phyloP scores from a whole-genome alignment of 2,888 invertebrate genomes.

The Stegophylla sp. region DNA sequence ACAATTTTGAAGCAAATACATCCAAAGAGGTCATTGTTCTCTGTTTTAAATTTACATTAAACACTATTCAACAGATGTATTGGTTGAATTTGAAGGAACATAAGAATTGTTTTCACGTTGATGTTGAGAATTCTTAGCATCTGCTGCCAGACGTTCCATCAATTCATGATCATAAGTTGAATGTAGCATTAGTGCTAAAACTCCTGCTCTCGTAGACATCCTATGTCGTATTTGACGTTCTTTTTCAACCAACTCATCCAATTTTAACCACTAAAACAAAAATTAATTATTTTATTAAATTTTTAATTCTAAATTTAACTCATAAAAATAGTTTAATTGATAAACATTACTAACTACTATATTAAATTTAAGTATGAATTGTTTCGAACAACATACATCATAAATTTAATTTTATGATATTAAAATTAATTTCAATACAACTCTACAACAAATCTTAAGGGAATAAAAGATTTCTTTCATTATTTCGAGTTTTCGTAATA shows the following conservation, averaged over 20 bases:
- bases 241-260: conserved; percentile 93
- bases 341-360: too few species aligned
- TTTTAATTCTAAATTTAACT: too few species aligned
- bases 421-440: too few species aligned
- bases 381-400: too few species aligned
- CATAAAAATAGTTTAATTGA: too few species aligned
- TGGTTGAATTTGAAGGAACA: conserved; percentile 21
- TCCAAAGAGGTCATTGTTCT: conserved; percentile 35
- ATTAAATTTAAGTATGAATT: too few species aligned
- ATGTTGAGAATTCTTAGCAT: conserved; percentile 42
- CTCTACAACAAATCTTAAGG: too few species aligned
- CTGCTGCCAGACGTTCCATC: conserved; percentile 72
- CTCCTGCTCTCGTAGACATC: conserved; percentile 83
- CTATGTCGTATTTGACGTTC: conserved; percentile 81
- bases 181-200: conserved; percentile 92
- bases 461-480: too few species aligned
- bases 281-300: conserved; percentile 63
- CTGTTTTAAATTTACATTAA: conserved; percentile 5
- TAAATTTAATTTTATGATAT: too few species aligned
- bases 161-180: conserved; percentile 94
- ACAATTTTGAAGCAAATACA: conserved; percentile 14
- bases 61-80: conserved; percentile 9
- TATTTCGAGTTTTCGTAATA: too few species aligned
- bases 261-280: conserved; percentile 87
- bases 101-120: conserved; percentile 27